Evolutionary conservation across 2,113 vertebrate species (phyloP).

Genomic region (Onychorhynchus coronatus): DNA sequence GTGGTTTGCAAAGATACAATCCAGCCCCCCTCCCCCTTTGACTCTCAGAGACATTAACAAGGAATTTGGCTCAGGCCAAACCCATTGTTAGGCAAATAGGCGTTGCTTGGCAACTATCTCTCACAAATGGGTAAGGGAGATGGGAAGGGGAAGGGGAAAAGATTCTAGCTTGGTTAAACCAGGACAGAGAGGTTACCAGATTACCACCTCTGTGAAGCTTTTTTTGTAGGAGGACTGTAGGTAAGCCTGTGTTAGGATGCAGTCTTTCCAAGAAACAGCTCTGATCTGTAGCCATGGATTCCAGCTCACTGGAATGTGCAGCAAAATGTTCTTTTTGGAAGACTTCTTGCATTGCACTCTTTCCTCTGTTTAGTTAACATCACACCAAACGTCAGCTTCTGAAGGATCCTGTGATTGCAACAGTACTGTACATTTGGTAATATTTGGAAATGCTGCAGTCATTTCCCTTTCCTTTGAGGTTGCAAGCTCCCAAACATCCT

Average conservation of each 20-base stretch:
- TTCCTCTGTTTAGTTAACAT: neutral
- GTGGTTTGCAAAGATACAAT: no score
- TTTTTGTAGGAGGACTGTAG: neutral
- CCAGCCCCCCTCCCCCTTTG: no score
- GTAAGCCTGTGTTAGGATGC: neutral
- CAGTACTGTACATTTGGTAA: neutral
- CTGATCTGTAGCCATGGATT: neutral
- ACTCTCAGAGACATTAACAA: no score
- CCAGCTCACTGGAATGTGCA: neutral
- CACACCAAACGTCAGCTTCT: neutral
- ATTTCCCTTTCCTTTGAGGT: neutral
- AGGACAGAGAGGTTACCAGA: neutral
- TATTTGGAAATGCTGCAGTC: neutral
- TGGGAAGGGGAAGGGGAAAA: no score
- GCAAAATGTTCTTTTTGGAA: neutral
- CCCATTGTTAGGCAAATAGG: no score
- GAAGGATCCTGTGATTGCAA: neutral
- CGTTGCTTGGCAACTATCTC: no score
- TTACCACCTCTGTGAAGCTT: neutral
- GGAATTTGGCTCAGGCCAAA: no score
- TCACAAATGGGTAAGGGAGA: no score
- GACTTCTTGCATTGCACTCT: neutral
- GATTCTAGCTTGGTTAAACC: no score
- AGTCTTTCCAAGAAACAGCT: neutral
- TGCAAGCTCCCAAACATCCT: neutral